phyloP scores from a whole-genome alignment of 2,113 vertebrate genomes.

The Salvelinus alpinus region DNA sequence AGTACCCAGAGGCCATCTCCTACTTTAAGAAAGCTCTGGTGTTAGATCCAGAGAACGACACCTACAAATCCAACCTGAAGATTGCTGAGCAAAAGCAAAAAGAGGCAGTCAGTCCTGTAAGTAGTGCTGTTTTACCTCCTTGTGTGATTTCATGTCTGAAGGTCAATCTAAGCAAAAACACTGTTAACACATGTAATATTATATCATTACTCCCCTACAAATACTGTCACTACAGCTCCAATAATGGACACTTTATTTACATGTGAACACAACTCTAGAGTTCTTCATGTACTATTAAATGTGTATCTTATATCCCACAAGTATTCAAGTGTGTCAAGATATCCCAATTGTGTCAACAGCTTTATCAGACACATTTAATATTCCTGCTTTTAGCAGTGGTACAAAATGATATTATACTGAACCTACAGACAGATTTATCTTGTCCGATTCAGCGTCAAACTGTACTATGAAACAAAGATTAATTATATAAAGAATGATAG shows the following conservation, averaged over 20 bases:
- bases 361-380: background rate
- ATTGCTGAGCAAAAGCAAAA: constrained; percentile 94
- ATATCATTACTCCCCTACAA: background rate
- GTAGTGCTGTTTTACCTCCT: constrained; percentile 49
- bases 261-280: background rate
- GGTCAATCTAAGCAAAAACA: background rate
- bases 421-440: background rate
- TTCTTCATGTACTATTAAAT: background rate
- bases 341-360: background rate
- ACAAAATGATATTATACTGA: background rate
- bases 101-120: constrained; percentile 90
- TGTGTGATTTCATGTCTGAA: background rate
- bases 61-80: constrained; percentile 96
- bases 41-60: constrained; percentile 95
- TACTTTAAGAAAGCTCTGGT: constrained; percentile 95
- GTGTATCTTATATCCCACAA: background rate
- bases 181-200: background rate
- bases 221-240: background rate
- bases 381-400: background rate
- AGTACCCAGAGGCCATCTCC: constrained; percentile 90
- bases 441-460: background rate
- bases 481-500: too few species aligned
- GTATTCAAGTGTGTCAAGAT: background rate
- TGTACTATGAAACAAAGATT: too few species aligned
- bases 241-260: background rate